Evolutionary conservation across 1,140 invertebrate genomes (phyloP).

Genomic region (Aphidius gifuensis): DNA sequence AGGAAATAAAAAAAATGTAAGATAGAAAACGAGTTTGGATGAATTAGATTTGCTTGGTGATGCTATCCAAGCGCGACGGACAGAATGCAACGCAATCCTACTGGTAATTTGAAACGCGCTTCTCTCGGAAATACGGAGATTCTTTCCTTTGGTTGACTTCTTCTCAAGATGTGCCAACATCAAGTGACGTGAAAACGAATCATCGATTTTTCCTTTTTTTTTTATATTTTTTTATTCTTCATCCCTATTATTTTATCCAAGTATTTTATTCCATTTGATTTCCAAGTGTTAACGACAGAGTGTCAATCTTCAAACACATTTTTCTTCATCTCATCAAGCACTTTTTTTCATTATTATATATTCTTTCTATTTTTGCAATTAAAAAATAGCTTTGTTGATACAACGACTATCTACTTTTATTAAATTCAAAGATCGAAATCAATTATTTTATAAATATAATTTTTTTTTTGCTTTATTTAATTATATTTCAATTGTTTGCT

Average conservation of each 20-base stretch:
- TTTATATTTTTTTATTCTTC: neutral
- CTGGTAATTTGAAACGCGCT: constrained; percentile 48
- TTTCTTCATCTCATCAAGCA: too few species aligned
- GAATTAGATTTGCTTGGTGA: constrained; percentile 49
- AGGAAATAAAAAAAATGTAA: constrained; percentile 17
- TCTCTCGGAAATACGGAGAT: constrained; percentile 42
- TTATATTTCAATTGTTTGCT: too few species aligned
- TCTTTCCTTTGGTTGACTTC: constrained; percentile 34
- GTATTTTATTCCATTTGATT: neutral
- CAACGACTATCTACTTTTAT: too few species aligned
- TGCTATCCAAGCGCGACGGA: constrained; percentile 47
- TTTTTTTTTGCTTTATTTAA: too few species aligned
- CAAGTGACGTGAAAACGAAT: constrained; percentile 12
- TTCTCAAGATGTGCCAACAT: neutral
- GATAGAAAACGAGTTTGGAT: constrained; percentile 33
- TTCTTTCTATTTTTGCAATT: too few species aligned
- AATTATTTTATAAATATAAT: too few species aligned
- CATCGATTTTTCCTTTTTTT: constrained; percentile 5
- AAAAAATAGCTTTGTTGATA: too few species aligned
- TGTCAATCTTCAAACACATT: neutral
- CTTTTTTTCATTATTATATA: too few species aligned
- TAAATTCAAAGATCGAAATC: too few species aligned
- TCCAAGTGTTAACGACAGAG: neutral
- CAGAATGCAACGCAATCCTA: constrained; percentile 48
- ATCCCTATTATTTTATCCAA: too few species aligned